Conservation (phyloP, 2,888 invertebrate species). For the Spicauda simplicius region DNA sequence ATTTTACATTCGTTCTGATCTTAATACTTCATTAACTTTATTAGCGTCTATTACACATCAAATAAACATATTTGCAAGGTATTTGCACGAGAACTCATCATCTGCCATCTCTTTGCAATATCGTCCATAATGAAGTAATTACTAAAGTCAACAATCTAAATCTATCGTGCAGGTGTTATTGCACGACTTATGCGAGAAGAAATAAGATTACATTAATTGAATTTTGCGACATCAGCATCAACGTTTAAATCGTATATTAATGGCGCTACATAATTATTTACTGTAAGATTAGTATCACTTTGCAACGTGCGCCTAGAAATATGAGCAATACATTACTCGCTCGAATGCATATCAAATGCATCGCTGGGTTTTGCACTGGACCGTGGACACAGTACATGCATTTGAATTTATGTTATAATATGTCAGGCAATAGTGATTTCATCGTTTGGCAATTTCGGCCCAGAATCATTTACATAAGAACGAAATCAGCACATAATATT, state of each 20-base stretch:
- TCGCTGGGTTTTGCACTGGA: conserved; percentile 38
- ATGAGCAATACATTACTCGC: conserved; percentile 34
- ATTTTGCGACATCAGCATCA: conserved; percentile 8
- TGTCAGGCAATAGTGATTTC: conserved; percentile 6
- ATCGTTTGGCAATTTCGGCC: conserved; percentile 1
- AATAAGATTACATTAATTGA: conserved; percentile 18
- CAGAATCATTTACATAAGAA: not conserved
- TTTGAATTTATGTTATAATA: conserved; percentile 5
- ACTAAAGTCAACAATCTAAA: not conserved
- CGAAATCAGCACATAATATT: not conserved
- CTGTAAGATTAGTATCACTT: conserved; percentile 21
- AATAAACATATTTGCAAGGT: not conserved
- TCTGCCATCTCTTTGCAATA: not conserved
- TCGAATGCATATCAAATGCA: conserved; percentile 36
- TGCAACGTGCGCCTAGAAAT: conserved; percentile 23
- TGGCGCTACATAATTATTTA: conserved; percentile 15
- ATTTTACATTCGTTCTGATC: no score
- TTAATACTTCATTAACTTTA: no score
- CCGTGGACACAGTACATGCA: conserved; percentile 33
- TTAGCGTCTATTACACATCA: not conserved
- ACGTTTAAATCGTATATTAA: not conserved
- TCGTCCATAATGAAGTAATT: not conserved
- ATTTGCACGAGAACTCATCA: not conserved
- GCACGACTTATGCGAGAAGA: not conserved
- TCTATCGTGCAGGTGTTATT: not conserved